Evolutionary conservation across 1,140 invertebrate genomes (phyloP).

Genomic region (Drosophila watanabei): DNA sequence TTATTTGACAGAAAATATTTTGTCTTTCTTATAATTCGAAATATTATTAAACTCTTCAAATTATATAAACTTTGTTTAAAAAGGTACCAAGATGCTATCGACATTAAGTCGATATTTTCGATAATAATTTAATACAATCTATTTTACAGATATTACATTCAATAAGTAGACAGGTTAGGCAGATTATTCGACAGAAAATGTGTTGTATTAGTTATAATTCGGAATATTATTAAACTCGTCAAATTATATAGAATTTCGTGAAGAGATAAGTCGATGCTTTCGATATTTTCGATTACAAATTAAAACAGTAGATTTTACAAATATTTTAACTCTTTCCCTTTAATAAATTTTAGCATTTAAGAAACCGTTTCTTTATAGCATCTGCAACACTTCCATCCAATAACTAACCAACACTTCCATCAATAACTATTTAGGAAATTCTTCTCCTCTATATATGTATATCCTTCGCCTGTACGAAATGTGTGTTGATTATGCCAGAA

Average conservation of each 20-base stretch:
- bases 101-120: neutral
- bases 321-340: too few relatives aligned
- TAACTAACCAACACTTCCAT: neutral
- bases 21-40: neutral
- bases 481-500: constrained; percentile 53
- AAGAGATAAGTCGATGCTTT: too few relatives aligned
- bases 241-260: too few relatives aligned
- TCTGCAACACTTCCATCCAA: neutral
- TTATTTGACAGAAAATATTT: neutral
- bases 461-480: neutral
- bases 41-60: too few relatives aligned
- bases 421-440: neutral
- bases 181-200: too few relatives aligned
- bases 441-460: neutral
- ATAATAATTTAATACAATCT: too few relatives aligned
- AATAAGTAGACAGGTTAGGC: too few relatives aligned
- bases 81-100: neutral
- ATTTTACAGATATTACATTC: too few relatives aligned
- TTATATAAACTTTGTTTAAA: neutral
- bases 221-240: too few relatives aligned
- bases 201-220: too few relatives aligned
- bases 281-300: neutral
- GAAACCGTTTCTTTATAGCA: neutral
- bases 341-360: neutral
- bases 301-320: neutral